Evolutionary conservation across 2,888 invertebrate species (phyloP).

Genomic region (Strigamia maritima): DNA sequence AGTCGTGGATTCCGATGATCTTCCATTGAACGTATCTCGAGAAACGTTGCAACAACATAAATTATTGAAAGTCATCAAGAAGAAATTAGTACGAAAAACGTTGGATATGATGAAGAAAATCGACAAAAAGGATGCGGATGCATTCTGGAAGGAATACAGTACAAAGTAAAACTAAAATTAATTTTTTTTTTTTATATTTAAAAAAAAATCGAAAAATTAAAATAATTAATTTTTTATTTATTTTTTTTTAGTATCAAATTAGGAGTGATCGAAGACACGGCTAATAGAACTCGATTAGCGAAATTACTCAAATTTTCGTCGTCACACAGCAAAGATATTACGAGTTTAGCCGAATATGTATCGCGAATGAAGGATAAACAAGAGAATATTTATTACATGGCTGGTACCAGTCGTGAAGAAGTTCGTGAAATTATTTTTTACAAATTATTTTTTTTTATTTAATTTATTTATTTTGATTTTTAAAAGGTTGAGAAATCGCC

Average conservation of each 20-base stretch:
- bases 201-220: too few species aligned
- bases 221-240: not conserved
- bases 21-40: slow-evolving; percentile 95
- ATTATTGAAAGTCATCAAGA: slow-evolving; percentile 97
- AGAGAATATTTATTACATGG: slow-evolving; percentile 93
- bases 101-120: slow-evolving; percentile 98
- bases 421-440: slow-evolving; percentile 47
- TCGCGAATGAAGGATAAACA: slow-evolving; percentile 92
- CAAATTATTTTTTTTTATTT: not conserved
- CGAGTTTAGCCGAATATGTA: slow-evolving; percentile 83
- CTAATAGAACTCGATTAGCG: slow-evolving; percentile 90
- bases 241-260: slow-evolving; percentile 69
- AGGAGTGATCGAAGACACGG: slow-evolving; percentile 96
- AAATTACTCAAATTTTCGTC: slow-evolving; percentile 89
- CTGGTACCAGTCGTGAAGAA: slow-evolving; percentile 80
- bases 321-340: slow-evolving; percentile 65
- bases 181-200: not conserved
- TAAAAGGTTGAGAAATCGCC: slow-evolving; percentile 77
- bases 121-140: slow-evolving; percentile 78
- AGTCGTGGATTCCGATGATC: slow-evolving; percentile 97
- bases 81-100: slow-evolving; percentile 95
- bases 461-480: not conserved
- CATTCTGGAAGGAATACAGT: slow-evolving; percentile 99
- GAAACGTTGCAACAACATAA: slow-evolving; percentile 99
- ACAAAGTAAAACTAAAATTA: slow-evolving; percentile 69